Evolutionary conservation across 2,797 vertebrate genomes (phyloP).

Genomic region (Phataginus tricuspis): DNA sequence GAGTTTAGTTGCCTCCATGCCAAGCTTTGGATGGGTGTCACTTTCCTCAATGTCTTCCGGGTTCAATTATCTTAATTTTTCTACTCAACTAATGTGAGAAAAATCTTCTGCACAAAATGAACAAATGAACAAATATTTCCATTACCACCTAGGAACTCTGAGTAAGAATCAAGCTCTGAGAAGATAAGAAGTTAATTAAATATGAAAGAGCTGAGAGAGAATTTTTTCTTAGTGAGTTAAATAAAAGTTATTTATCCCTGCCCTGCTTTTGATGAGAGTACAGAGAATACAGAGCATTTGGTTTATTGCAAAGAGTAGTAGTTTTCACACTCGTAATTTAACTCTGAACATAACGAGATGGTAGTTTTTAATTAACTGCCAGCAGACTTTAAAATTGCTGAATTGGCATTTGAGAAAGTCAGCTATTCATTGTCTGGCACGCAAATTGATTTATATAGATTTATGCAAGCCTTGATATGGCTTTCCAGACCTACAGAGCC

Average conservation of each 20-base stretch:
- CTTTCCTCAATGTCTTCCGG: not conserved
- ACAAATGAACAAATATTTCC: slow-evolving; percentile 30
- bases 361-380: slow-evolving; percentile 74
- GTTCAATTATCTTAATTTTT: slow-evolving; percentile 38
- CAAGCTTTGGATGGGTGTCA: not conserved
- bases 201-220: slow-evolving; percentile 63
- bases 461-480: not conserved
- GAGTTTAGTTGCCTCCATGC: not conserved
- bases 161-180: not conserved
- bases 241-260: slow-evolving; percentile 73
- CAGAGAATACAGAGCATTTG: slow-evolving; percentile 13
- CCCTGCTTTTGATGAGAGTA: slow-evolving; percentile 54
- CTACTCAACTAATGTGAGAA: slow-evolving; percentile 30
- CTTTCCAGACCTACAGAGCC: not conserved
- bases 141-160: slow-evolving; percentile 33
- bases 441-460: slow-evolving; percentile 56
- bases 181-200: slow-evolving; percentile 76
- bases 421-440: slow-evolving; percentile 52
- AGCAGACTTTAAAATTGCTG: slow-evolving; percentile 72
- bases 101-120: slow-evolving; percentile 39
- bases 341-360: slow-evolving; percentile 64
- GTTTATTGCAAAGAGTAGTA: slow-evolving; percentile 49
- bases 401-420: slow-evolving; percentile 71
- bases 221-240: slow-evolving; percentile 63
- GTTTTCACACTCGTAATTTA: slow-evolving; percentile 68